Evolutionary conservation across 2,113 vertebrate genomes (phyloP), one percentile per base, ranked within the genome.

Genomic region (Tupaia chinensis): DNA sequence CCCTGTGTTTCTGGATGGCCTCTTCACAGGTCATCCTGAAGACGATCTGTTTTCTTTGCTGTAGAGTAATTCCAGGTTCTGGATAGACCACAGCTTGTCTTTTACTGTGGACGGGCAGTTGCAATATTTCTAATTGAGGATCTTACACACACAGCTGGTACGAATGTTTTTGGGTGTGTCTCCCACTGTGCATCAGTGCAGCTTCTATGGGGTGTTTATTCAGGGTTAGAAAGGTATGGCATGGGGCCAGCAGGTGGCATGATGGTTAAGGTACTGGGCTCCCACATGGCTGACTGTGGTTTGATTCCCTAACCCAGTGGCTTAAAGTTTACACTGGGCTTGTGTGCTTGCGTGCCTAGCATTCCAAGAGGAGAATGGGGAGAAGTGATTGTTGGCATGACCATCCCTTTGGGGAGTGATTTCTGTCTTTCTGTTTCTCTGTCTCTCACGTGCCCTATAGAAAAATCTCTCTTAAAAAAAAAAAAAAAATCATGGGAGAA

Each of bases 141-240:
- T 79, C 60, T 85, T 9, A 16, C 27, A 14, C 16, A 13, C 32
- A 25, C 6, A 20, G 19, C 29, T 68, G 60, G 1, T 25, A 7
- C 0, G 1, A 19, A 7, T 11, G 3, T 69, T 88, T 34, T 7
- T 65, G 66, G 23, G 1, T 69, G 29, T 56, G 25, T 58, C 72
- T 58, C 58, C 29, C 0, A n/a, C 44, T 44, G 20, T 23, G 14
- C 4, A 0, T 5, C 2, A 23, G 16, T 16, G 53, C 34, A 6
- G 29, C 65, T 68, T 68, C 60, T 68, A 53, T 58, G 69, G 23
- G 2, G 10, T 68, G 2, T 73, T 88, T 69, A 15, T 83, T 54
- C 34, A 25, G 34, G 53, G 16, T 25, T 4, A 15, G 32, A 77
- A 34, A 23, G 17, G 76, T 29, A 11, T 16, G 14, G 73, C 69